Percentiles rank a stretch among this genome's conserved stretches.
phyloP scores from a whole-genome alignment of 2,113 vertebrate species.

The Cynopterus brachyotis region DNA sequence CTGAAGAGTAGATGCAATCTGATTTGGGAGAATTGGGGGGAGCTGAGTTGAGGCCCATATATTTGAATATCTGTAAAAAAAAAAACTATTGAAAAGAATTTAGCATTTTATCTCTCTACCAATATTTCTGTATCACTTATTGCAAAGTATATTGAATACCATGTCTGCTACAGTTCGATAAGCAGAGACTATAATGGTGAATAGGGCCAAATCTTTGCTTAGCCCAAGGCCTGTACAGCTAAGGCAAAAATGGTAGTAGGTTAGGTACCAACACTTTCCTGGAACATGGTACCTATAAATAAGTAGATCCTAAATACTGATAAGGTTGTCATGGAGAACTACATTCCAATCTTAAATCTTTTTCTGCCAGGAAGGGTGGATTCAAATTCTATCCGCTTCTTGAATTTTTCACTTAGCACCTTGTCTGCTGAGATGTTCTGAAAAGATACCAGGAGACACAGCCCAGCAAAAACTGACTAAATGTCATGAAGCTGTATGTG shows the following conservation, averaged over 20 bases:
- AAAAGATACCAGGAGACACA: conserved; percentile 8
- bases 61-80: background rate
- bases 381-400: background rate
- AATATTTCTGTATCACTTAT: background rate
- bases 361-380: conserved; percentile 18
- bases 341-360: conserved; percentile 28
- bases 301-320: conserved; percentile 55
- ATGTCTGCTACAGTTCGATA: conserved; percentile 8
- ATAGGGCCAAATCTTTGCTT: background rate
- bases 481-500: background rate
- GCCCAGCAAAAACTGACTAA: background rate
- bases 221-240: background rate
- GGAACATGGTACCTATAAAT: conserved; percentile 50
- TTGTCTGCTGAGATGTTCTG: background rate
- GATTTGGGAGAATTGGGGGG: background rate
- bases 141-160: background rate
- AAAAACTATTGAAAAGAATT: background rate
- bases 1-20: background rate
- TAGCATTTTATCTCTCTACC: conserved; percentile 18
- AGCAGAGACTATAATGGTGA: conserved; percentile 13
- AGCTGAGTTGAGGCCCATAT: background rate
- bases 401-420: conserved; percentile 34
- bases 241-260: background rate
- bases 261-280: conserved; percentile 32
- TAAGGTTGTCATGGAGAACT: conserved; percentile 58